Evolutionary conservation across 2,888 invertebrate species (phyloP).

Genomic region (Phalera bucephala): DNA sequence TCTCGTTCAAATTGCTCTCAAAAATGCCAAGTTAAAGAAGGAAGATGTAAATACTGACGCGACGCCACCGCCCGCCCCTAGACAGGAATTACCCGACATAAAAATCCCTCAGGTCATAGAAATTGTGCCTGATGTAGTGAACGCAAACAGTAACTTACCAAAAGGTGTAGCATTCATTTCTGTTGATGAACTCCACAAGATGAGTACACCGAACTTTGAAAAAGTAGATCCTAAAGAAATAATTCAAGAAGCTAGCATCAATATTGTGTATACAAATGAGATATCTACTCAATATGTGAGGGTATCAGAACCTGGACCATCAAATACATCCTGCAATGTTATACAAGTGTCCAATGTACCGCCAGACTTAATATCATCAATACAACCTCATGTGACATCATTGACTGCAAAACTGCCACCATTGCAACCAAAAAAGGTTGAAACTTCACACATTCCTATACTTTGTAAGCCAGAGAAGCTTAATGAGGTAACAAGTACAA

Average conservation of each 20-base stretch:
- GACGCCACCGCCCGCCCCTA: slow-evolving; percentile 25
- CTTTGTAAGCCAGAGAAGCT: slow-evolving; percentile 38
- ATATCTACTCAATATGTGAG: slow-evolving; percentile 64
- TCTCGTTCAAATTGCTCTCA: slow-evolving; percentile 72
- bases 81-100: slow-evolving; percentile 51
- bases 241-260: slow-evolving; percentile 76
- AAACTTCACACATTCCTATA: slow-evolving; percentile 36
- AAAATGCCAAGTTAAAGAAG: slow-evolving; percentile 71
- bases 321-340: slow-evolving; percentile 49
- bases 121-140: slow-evolving; percentile 64
- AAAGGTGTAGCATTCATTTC: slow-evolving; percentile 74
- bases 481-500: slow-evolving; percentile 25
- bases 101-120: slow-evolving; percentile 76
- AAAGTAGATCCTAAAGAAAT: slow-evolving; percentile 75
- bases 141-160: slow-evolving; percentile 55
- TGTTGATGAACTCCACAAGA: slow-evolving; percentile 71
- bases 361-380: slow-evolving; percentile 73
- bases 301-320: slow-evolving; percentile 47
- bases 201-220: slow-evolving; percentile 76
- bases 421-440: slow-evolving; percentile 28
- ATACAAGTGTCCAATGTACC: slow-evolving; percentile 65
- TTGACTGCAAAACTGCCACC: slow-evolving; percentile 33
- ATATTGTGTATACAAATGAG: slow-evolving; percentile 73
- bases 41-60: slow-evolving; percentile 40
- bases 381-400: slow-evolving; percentile 44